Base-by-base conservation (phyloP, 1,140 invertebrate species). In the Bactericera cockerelli region DNA sequence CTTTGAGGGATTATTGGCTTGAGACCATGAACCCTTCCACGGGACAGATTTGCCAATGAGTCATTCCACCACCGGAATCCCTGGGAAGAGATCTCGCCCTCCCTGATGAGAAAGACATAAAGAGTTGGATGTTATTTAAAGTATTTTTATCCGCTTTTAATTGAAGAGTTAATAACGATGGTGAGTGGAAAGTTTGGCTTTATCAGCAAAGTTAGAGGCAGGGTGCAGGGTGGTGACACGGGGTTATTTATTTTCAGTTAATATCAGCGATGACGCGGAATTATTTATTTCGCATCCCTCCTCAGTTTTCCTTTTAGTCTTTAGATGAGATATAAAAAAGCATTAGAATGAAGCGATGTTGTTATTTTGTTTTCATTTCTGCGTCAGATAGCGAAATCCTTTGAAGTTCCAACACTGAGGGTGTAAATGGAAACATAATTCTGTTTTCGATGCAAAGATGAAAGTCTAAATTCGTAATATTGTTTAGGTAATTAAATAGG, bases 201-300 rank as follows among this genome's bases (percentile, higher is more conserved):
- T 49, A 49, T 49, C 42, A 49, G n/a, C 42, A 49, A 8, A 49
- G 42, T 22, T 4, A 49, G 13, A 4, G 13, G 28, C 28, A 49
- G 19, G 42, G n/a, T 4, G 8, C 8, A 49, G n/a, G 19, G 42
- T 49, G 22, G n/a, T 16, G 42, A 16, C 22, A 22, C 19, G 6
- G 19, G 42, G 42, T 16, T 49, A 49, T 49, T 49, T 49, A 49
- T 49, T 49, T 49, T 22, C 19, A 49, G 42, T 49, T 49, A 49
- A 49, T 49, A 49, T 49, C 42, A 49, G 42, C 42, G 42, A 49
- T 49, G 42, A 49, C 42, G 42, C 42, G 42, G 42, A 49, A 49
- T 49, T 49, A 49, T 49, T 49, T 49, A 49, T 49, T 49, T 49
- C 42, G n/a, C n/a, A 49, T 49, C 42, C 42, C 42, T 49, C n/a